Percentiles rank a stretch among this genome's conserved stretches.
Conservation (phyloP, 2,113 vertebrate species). For the Pomatostomus ruficeps region DNA sequence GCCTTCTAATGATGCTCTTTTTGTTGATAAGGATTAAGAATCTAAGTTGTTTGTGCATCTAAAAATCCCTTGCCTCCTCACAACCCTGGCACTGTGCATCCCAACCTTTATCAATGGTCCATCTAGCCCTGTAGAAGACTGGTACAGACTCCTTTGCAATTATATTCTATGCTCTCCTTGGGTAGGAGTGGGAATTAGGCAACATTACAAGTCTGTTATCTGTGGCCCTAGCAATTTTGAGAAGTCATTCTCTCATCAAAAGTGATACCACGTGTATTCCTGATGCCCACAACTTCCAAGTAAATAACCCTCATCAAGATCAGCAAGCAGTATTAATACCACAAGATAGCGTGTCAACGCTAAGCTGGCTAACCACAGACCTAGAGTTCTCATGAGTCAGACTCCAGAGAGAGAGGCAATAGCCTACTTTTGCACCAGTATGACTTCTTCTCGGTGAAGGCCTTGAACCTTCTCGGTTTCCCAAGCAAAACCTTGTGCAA, state of each 20-base stretch:
- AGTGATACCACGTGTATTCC: background rate
- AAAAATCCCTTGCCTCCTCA: background rate
- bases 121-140: background rate
- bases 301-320: background rate
- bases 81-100: background rate
- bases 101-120: too few relatives aligned
- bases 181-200: background rate
- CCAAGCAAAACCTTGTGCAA: background rate
- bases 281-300: background rate
- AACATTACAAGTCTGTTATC: background rate
- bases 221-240: background rate
- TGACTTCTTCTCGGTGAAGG: background rate
- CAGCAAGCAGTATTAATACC: background rate
- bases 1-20: background rate
- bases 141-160: background rate
- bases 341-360: background rate
- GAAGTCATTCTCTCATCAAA: background rate
- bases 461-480: background rate
- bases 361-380: background rate
- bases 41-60: background rate
- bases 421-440: background rate
- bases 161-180: background rate
- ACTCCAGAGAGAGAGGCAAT: background rate
- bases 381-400: background rate
- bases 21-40: background rate